Evolutionary conservation across 1,140 invertebrate genomes (phyloP), one percentile per base, ranked within the genome.

Genomic region (Drosophila baimaii): DNA sequence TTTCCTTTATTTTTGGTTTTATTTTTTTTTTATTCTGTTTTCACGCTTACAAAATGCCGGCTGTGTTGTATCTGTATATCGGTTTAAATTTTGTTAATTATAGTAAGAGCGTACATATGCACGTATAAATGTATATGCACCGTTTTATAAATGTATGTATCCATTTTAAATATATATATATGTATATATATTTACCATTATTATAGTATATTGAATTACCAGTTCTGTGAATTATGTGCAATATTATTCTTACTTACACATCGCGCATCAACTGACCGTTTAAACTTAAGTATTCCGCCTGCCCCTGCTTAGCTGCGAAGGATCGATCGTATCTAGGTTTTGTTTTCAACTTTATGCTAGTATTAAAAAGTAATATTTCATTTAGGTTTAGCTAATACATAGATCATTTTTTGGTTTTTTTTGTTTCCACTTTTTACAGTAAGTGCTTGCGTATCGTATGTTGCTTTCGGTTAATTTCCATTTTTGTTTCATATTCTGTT

Each of bases 21-120:
- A 12, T 51, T 51, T 52, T 19, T 29, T 44, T 66, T 15, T 27
- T 13, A 15, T 35, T 77, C 46, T 31, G 51, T 35, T 69, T 68
- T 51, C 44, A 64, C 41, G 68, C 49, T 71, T 71, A 71, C 68
- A 71, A 71, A 71, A 71, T 77, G 76, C 66, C 62, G 62, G 57
- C 61, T 77, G 81, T 64, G 81, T 68, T 52, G 56, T 68, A 71
- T 71, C 17, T 70, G 49, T 79, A 72, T 43, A 72, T 43, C 49
- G 57, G 61, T 84, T 89, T 89, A 89, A 89, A 89, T 89, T 89
- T 89, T 89, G 84, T 89, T 89, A 89, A 78, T 89, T 90, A 89
- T 89, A 81, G 74, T 72, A 74, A 77, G 70, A 70, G 52, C 58
- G 43, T 41, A 64, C 70, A 66, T 84, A 77, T 64, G 64, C 41